A percentile compares a stretch with the other conserved stretches of the same genome.
phyloP scores from a whole-genome alignment of 2,888 invertebrate species.

The Bembecia ichneumoniformis region DNA sequence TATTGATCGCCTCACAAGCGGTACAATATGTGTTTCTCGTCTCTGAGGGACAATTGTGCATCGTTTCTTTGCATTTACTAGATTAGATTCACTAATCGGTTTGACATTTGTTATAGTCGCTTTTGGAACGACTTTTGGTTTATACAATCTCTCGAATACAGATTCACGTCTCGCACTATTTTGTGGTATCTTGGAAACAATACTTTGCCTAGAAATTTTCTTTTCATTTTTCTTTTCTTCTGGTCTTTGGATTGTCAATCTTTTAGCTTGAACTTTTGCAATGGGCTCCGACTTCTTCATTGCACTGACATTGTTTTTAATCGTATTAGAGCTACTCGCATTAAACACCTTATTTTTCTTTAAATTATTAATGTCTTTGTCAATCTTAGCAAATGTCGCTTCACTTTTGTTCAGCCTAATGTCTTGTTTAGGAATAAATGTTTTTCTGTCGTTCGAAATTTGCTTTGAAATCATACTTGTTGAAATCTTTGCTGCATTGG shows the following conservation, averaged over 20 bases:
- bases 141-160: constrained; percentile 54
- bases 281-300: constrained; percentile 14
- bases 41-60: constrained; percentile 27
- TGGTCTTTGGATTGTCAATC: no score
- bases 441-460: background rate
- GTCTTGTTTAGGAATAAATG: background rate
- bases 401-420: background rate
- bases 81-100: constrained; percentile 24
- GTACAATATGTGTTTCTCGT: constrained; percentile 7
- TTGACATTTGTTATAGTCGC: constrained; percentile 15
- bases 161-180: constrained; percentile 23
- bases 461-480: background rate
- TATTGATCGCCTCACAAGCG: constrained; percentile 48
- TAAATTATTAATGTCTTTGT: background rate
- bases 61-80: constrained; percentile 32
- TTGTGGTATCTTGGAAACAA: constrained; percentile 15
- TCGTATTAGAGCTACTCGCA: background rate
- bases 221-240: background rate
- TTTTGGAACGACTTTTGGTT: constrained; percentile 34
- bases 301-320: background rate
- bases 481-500: background rate
- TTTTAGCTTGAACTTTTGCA: background rate
- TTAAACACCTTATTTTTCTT: background rate
- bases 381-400: background rate
- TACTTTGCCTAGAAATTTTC: constrained; percentile 19